A percentile compares a stretch with the other conserved stretches of the same genome.
Evolutionary conservation across 1,140 invertebrate species (phyloP).

Genomic region (Cherax quadricarinatus): DNA sequence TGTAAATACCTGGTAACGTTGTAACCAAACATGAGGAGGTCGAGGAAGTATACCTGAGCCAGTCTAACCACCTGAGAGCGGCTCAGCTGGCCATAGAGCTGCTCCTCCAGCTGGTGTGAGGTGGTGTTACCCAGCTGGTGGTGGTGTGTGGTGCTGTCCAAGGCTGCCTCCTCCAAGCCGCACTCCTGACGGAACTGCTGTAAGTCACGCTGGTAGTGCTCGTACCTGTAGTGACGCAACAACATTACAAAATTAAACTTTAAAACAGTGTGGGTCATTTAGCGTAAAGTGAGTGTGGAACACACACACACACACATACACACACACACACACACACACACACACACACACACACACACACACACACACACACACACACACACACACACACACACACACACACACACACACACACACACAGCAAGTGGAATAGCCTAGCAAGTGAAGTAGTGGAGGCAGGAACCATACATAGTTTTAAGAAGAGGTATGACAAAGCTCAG

Average conservation of each 20-base stretch:
- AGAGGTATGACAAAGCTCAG: too few species aligned
- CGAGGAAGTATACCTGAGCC: background rate
- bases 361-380: too few species aligned
- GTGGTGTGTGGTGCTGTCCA: constrained; percentile 4
- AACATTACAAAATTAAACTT: background rate
- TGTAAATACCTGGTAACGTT: background rate
- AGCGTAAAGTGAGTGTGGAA: too few species aligned
- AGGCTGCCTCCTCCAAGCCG: background rate
- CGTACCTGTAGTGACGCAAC: background rate
- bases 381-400: too few species aligned
- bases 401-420: too few species aligned
- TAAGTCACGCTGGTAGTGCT: background rate
- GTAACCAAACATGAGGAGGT: constrained; percentile 4
- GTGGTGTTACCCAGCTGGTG: constrained; percentile 7
- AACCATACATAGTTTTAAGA: too few species aligned
- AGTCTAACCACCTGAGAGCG: background rate
- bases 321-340: too few species aligned
- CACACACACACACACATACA: too few species aligned
- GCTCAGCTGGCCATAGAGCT: background rate
- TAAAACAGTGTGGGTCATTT: too few species aligned
- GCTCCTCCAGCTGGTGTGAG: background rate
- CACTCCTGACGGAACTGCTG: background rate
- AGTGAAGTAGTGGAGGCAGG: too few species aligned
- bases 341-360: too few species aligned
- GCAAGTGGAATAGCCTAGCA: too few species aligned